Conservation (phyloP, 1,140 invertebrate species). For the Lanistes nyassanus region DNA sequence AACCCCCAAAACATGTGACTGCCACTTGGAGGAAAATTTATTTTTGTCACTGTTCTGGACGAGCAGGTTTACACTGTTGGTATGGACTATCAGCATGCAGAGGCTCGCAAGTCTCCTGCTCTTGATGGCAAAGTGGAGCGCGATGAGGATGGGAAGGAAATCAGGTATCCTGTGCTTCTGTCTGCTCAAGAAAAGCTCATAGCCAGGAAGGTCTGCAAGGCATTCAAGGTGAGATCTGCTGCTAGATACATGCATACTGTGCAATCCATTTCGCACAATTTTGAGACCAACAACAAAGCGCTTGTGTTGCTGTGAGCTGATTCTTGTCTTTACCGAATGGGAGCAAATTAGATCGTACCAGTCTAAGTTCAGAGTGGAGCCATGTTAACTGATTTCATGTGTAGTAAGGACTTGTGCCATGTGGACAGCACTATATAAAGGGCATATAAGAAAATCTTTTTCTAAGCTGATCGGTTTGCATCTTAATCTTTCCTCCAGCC, state of each 20-base stretch:
- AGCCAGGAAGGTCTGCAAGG: conserved; percentile 95
- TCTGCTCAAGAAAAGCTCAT: conserved; percentile 99
- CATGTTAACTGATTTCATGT: neutral
- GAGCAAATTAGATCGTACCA: neutral
- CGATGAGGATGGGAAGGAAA: conserved; percentile 98
- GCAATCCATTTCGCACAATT: too few relatives aligned
- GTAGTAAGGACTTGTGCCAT: too few relatives aligned
- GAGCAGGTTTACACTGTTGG: conserved; percentile 89
- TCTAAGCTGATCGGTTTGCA: too few relatives aligned
- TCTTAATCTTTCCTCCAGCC: too few relatives aligned
- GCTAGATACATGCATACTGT: too few relatives aligned
- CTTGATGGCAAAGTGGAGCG: conserved; percentile 96
- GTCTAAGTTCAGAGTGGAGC: neutral
- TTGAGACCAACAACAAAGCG: too few relatives aligned
- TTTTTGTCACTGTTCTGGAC: too few relatives aligned
- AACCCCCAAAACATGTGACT: too few relatives aligned
- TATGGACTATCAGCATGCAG: conserved; percentile 98
- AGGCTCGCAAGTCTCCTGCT: conserved; percentile 97
- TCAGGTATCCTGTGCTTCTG: conserved; percentile 97
- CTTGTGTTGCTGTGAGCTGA: neutral
- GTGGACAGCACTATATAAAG: too few relatives aligned
- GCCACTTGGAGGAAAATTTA: too few relatives aligned
- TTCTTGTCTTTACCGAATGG: neutral
- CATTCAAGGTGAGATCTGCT: conserved; percentile 81
- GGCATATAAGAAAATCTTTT: too few relatives aligned